phyloP scores from a whole-genome alignment of 2,888 invertebrate genomes.

The Smittia aterrima region DNA sequence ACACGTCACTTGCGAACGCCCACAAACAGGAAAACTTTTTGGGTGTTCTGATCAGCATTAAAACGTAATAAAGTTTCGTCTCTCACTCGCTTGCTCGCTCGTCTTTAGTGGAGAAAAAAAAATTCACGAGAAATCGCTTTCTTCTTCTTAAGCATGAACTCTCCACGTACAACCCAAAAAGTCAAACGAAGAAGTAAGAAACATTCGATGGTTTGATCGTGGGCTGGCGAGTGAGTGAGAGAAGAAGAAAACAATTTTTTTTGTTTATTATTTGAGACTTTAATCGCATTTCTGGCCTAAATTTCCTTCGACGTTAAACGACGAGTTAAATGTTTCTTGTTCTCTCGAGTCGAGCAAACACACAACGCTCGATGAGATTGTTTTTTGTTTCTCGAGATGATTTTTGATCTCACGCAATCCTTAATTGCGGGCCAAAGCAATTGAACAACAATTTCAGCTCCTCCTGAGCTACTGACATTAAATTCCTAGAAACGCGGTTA shows the following conservation, averaged over 20 bases:
- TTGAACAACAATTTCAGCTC: slow-evolving; percentile 20
- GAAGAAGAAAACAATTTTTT: too few species aligned
- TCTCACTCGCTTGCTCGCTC: slow-evolving; percentile 9
- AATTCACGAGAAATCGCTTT: slow-evolving; percentile 15
- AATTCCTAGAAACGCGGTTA: neutral
- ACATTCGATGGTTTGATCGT: neutral
- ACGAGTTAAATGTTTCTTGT: slow-evolving; percentile 24
- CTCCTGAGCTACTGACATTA: neutral
- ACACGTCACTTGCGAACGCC: slow-evolving; percentile 28
- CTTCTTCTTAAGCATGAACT: slow-evolving; percentile 1
- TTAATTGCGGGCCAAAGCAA: slow-evolving; percentile 18
- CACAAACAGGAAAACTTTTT: slow-evolving; percentile 39
- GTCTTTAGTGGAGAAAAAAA: neutral
- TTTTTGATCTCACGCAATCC: slow-evolving; percentile 34
- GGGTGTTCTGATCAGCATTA: slow-evolving; percentile 42
- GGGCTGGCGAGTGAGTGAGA: slow-evolving; percentile 14
- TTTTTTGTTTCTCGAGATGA: neutral
- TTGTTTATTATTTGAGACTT: slow-evolving; percentile 21
- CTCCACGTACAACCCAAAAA: slow-evolving; percentile 11
- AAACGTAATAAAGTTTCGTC: slow-evolving; percentile 30
- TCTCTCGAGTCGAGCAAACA: slow-evolving; percentile 17
- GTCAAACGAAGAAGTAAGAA: slow-evolving; percentile 1
- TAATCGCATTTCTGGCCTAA: slow-evolving; percentile 20
- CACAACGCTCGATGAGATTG: neutral
- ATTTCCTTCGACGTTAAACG: slow-evolving; percentile 21